phyloP scores from a whole-genome alignment of 2,888 invertebrate genomes.

The Aricia artaxerxes region DNA sequence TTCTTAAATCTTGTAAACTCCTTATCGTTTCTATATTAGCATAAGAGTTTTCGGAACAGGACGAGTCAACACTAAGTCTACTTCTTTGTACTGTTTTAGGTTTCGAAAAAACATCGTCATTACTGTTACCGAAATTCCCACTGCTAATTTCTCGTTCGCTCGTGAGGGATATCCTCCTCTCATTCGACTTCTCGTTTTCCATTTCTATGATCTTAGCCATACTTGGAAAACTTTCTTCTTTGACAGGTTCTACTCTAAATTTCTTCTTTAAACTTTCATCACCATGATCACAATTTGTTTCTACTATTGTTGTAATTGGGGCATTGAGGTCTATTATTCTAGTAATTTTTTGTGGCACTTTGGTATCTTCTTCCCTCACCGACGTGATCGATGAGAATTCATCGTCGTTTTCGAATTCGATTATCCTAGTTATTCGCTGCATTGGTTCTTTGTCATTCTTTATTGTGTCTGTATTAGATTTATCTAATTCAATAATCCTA shows the following conservation, averaged over 20 bases:
- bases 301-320: constrained; percentile 62
- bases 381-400: constrained; percentile 40
- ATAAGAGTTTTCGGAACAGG: constrained; percentile 80
- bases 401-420: constrained; percentile 63
- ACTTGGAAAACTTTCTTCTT: constrained; percentile 69
- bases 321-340: constrained; percentile 73
- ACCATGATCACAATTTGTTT: constrained; percentile 55
- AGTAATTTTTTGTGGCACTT: constrained; percentile 69
- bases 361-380: constrained; percentile 58
- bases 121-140: constrained; percentile 58
- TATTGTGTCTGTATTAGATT: constrained; percentile 47
- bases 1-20: constrained; percentile 78
- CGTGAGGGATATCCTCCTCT: constrained; percentile 72
- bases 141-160: constrained; percentile 76
- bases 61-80: constrained; percentile 78
- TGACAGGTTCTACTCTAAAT: constrained; percentile 66
- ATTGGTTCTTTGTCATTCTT: constrained; percentile 54
- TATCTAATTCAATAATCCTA: constrained; percentile 71
- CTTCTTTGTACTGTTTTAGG: constrained; percentile 66
- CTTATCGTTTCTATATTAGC: constrained; percentile 77
- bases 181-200: constrained; percentile 76
- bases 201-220: constrained; percentile 77
- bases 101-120: constrained; percentile 65
- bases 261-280: constrained; percentile 63
- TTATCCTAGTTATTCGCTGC: constrained; percentile 73